Base-by-base conservation (phyloP, 2,888 invertebrate genomes). In the Rhogogaster chlorosoma region DNA sequence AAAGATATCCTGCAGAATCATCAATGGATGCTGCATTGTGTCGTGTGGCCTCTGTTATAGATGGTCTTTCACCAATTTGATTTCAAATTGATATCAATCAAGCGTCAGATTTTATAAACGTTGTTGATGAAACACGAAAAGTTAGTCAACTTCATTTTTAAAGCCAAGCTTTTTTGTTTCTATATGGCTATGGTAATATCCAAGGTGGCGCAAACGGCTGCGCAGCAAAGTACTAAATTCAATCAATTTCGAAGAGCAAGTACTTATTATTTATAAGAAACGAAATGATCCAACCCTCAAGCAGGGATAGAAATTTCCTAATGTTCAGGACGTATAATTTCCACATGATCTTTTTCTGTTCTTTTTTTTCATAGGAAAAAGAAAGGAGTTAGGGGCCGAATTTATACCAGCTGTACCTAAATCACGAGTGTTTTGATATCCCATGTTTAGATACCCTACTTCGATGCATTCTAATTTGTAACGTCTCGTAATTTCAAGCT, bases 381-480 rank as follows among this genome's bases (percentile, higher is more conserved):
- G 18, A 38, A 38, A 38, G 71, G 22, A 73, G 15, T 22, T 42
- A 5, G 42, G 42, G 9, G 32, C 36, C 36, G 4, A 15, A 15
- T 42, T 73, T 73, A 38, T 38, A 42, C 71, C 36, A 26, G 38
- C 42, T 42, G 71, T 73, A n/a, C n/a, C n/a, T n/a, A 10, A 22
- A 38, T 36, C 2, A 42, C 22, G 18, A n/a, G n/a, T 73, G 71
- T 73, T 73, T 22, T 38, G 38, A 42, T 42, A 73, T 22, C 71
- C 38, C 71, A 73, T 73, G 42, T 73, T 73, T 73, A 73, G 71
- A 18, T 73, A 12, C 42, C 42, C 71, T 73, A 73, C 71, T 42
- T 38, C n/a, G 42, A 38, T 10, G 2, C 18, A 32, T 36, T 12
- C 7, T 36, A n/a, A 70, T 18, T 9, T 36, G 36, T 70, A 36